These are phyloP conservation scores for Sebastes paucispinis DNA, from an alignment of 2,797 vertebrate genomes.

Conservation along the genomic window DNA sequence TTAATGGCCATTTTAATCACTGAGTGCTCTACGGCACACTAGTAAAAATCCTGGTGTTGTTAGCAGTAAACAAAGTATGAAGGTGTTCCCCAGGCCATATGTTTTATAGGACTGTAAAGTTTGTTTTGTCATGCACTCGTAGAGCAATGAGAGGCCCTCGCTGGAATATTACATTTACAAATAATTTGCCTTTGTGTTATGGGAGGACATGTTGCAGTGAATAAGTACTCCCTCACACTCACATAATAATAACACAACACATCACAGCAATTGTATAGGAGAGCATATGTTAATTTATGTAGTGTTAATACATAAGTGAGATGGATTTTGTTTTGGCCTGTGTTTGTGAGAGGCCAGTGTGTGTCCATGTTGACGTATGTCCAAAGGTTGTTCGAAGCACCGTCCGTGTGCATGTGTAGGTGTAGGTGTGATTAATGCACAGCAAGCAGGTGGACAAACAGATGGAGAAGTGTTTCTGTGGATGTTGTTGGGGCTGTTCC, in stretches of 20 bases:
- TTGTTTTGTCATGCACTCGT: conserved; percentile 28
- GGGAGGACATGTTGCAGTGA: not conserved
- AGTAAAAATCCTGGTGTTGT: conserved; percentile 36
- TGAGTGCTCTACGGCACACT: conserved; percentile 34
- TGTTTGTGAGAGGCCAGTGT: conserved; percentile 21
- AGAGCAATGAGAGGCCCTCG: not conserved
- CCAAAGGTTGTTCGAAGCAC: conserved; percentile 6
- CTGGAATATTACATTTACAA: conserved; percentile 6
- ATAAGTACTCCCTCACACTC: not conserved
- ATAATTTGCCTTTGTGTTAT: not conserved
- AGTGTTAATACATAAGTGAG: not conserved
- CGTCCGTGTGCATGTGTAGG: conserved; percentile 27
- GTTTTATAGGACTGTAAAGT: conserved; percentile 47
- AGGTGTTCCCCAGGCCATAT: conserved; percentile 31
- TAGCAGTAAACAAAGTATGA: conserved; percentile 58
- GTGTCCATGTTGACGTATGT: conserved; percentile 37
- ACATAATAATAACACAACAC: not conserved
- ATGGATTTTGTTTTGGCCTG: not conserved
- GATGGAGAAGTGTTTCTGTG: conserved; percentile 48
- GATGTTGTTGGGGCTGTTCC: conserved; percentile 23
- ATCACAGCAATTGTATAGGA: not conserved
- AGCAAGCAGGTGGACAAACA: conserved; percentile 60
- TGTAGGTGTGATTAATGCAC: conserved; percentile 59
- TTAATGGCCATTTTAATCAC: conserved; percentile 65
- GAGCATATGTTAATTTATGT: not conserved